Conservation (phyloP, 2,888 invertebrate species). For the Opisthograptis luteolata region DNA sequence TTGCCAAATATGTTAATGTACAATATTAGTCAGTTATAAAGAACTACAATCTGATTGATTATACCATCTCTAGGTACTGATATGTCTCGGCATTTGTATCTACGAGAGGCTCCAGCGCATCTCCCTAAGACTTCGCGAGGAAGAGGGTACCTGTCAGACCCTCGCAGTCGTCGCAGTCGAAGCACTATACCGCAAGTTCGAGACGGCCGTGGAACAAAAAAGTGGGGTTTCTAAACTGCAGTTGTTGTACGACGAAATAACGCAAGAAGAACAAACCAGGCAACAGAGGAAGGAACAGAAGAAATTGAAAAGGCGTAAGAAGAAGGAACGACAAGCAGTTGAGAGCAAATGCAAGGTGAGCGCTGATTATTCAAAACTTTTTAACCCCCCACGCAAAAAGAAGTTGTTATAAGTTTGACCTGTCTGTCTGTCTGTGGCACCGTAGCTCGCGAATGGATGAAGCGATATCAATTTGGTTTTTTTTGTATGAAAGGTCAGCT, state of each 20-base stretch:
- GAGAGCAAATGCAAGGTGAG: constrained; percentile 74
- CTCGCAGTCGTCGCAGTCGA: constrained; percentile 95
- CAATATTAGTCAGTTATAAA: too few species aligned
- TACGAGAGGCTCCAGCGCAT: constrained; percentile 95
- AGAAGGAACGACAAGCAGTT: constrained; percentile 84
- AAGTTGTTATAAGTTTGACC: too few species aligned
- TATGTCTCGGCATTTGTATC: constrained; percentile 96
- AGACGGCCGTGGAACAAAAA: constrained; percentile 94
- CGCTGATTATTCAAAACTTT: background rate
- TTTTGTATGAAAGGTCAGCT: too few species aligned
- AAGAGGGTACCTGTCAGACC: constrained; percentile 97
- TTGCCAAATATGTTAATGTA: too few species aligned
- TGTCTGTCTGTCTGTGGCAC: too few species aligned
- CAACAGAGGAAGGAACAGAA: constrained; percentile 94
- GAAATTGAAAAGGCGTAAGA: constrained; percentile 90
- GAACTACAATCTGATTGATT: background rate
- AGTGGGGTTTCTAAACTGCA: constrained; percentile 95
- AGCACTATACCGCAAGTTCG: constrained; percentile 94
- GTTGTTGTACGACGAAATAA: constrained; percentile 93
- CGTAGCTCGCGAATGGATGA: too few species aligned
- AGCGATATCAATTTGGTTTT: too few species aligned
- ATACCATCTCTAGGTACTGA: constrained; percentile 87
- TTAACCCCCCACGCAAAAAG: too few species aligned
- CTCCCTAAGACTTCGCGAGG: constrained; percentile 93
- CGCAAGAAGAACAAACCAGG: constrained; percentile 93